Percentiles rank a stretch among this genome's conserved stretches.
phyloP scores from a whole-genome alignment of 2,888 invertebrate species.

The Graphium colonna region DNA sequence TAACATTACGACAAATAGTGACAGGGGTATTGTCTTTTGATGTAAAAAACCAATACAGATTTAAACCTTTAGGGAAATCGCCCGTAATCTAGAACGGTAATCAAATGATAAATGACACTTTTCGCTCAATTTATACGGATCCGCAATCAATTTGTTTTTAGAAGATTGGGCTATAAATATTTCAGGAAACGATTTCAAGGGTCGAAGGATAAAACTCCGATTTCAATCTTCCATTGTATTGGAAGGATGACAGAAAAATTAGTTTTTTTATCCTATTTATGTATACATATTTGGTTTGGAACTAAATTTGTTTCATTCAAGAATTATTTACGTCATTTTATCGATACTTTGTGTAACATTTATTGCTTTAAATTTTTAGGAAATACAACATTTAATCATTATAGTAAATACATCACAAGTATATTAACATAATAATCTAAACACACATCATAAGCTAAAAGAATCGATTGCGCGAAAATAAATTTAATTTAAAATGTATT shows the following conservation, averaged over 20 bases:
- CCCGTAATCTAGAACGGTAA: slow-evolving; percentile 17
- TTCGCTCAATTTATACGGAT: slow-evolving; percentile 19
- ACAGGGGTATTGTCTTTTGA: no score
- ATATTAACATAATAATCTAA: no score
- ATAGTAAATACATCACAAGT: no score
- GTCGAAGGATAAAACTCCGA: slow-evolving; percentile 11
- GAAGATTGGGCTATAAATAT: slow-evolving; percentile 23
- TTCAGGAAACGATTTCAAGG: slow-evolving; percentile 20
- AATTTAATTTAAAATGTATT: no score
- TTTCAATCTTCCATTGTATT: slow-evolving; percentile 10
- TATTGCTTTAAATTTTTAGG: no score
- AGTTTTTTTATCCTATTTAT: slow-evolving; percentile 8
- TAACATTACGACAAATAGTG: no score
- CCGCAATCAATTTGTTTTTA: slow-evolving; percentile 22
- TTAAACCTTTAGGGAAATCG: slow-evolving; percentile 15
- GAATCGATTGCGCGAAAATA: no score
- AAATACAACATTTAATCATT: no score
- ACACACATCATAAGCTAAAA: no score
- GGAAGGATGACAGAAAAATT: slow-evolving; percentile 16
- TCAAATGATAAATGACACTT: slow-evolving; percentile 21
- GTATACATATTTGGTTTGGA: not conserved
- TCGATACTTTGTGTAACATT: no score
- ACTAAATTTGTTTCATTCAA: no score
- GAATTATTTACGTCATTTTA: no score
- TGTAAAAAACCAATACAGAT: not conserved